Percentiles rank a stretch among this genome's conserved stretches.
These are phyloP conservation scores for Leucozona laternaria DNA, from an alignment of 2,888 invertebrate species.

Conservation along the genomic window DNA sequence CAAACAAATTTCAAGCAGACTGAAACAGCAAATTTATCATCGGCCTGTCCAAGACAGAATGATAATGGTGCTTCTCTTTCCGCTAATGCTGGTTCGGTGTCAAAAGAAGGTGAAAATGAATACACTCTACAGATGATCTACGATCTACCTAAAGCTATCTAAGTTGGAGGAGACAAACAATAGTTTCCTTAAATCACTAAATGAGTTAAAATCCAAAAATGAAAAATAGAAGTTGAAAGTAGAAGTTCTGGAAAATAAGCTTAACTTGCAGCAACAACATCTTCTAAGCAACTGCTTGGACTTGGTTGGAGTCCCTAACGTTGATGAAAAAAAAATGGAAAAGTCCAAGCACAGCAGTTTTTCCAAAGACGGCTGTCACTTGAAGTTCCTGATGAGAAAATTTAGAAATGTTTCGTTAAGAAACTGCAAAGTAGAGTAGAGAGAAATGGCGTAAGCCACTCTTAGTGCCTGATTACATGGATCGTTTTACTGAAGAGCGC, in stretches of 20 bases:
- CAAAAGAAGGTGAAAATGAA: neutral
- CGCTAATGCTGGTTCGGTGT: neutral
- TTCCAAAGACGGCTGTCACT: neutral
- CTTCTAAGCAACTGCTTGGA: neutral
- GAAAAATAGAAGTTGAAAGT: neutral
- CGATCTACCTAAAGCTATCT: neutral
- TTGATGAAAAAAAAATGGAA: neutral
- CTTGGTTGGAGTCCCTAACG: neutral
- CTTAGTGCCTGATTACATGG: too few species aligned
- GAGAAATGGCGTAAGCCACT: neutral
- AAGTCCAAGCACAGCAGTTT: neutral
- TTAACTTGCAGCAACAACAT: neutral
- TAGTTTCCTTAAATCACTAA: neutral
- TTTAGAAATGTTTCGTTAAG: neutral
- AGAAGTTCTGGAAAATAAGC: neutral
- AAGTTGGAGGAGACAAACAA: neutral
- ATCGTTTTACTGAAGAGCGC: too few species aligned
- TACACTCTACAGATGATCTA: neutral
- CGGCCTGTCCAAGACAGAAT: too few species aligned
- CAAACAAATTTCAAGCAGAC: too few species aligned
- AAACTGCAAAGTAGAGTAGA: neutral
- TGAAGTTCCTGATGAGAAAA: neutral
- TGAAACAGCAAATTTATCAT: too few species aligned
- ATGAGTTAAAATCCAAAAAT: neutral
- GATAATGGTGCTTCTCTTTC: too few species aligned